These are phyloP conservation scores for Drosophila serrata DNA, from an alignment of 1,140 invertebrate species.

Conservation along the genomic window DNA sequence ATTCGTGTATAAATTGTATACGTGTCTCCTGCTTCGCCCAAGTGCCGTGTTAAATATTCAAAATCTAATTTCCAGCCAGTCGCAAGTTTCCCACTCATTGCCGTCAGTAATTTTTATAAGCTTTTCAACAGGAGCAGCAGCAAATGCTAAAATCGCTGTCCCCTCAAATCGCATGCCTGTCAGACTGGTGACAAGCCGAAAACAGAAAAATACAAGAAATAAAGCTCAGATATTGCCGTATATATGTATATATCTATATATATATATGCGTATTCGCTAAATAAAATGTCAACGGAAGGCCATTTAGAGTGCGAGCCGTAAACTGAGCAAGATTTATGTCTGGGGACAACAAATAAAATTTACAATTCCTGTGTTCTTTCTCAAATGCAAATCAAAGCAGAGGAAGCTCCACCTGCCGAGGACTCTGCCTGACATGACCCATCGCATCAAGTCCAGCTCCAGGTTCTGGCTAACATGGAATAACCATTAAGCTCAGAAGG, in stretches of 20 bases:
- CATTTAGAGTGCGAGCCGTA: slow-evolving; percentile 60
- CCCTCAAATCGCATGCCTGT: slow-evolving; percentile 70
- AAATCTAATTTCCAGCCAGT: slow-evolving; percentile 77
- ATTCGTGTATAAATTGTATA: slow-evolving; percentile 70
- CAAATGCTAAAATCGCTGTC: slow-evolving; percentile 75
- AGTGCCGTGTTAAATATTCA: slow-evolving; percentile 78
- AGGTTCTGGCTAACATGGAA: slow-evolving; percentile 26
- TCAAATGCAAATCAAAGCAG: slow-evolving; percentile 38
- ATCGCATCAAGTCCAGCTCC: slow-evolving; percentile 14
- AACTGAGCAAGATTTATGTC: slow-evolving; percentile 77
- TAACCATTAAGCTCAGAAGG: slow-evolving; percentile 27
- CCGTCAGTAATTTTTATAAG: slow-evolving; percentile 72
- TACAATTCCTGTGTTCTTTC: slow-evolving; percentile 6
- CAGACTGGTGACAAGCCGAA: slow-evolving; percentile 62
- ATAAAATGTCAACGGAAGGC: slow-evolving; percentile 77
- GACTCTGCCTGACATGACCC: slow-evolving; percentile 12
- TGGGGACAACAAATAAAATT: slow-evolving; percentile 57
- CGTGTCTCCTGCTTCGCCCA: slow-evolving; percentile 51
- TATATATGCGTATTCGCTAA: slow-evolving; percentile 42
- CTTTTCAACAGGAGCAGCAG: slow-evolving; percentile 55
- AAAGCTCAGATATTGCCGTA: slow-evolving; percentile 6
- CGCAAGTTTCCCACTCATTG: slow-evolving; percentile 36
- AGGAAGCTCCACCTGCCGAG: slow-evolving; percentile 30
- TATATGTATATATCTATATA: slow-evolving; percentile 46
- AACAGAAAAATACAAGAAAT: slow-evolving; percentile 55